These are phyloP conservation scores for Platycercus adscitus DNA, from an alignment of 2,113 vertebrate species.

Conservation along the genomic window DNA sequence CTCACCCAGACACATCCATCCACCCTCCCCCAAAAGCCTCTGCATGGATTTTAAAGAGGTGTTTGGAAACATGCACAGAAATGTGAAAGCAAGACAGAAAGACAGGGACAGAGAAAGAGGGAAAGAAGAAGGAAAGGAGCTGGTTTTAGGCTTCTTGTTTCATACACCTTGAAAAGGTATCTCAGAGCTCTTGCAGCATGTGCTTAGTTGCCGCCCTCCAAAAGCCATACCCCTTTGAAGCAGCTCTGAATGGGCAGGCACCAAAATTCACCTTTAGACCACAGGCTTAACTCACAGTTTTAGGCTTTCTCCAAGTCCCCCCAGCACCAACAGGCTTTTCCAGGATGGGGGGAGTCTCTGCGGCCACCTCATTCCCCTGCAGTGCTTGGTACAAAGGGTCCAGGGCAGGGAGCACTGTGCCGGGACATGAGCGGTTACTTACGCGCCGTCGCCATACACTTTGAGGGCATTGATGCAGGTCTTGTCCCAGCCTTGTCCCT, in stretches of 20 bases:
- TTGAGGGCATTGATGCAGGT: slow-evolving; percentile 87
- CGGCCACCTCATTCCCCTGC: not conserved
- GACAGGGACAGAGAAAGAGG: not conserved
- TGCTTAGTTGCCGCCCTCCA: not conserved
- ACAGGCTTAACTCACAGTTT: not conserved
- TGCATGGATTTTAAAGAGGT: not conserved
- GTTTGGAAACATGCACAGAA: not conserved
- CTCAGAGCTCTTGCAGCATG: not conserved
- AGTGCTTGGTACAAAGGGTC: fast-evolving
- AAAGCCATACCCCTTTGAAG: not conserved
- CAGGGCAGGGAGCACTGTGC: fast-evolving
- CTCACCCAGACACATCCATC: not conserved
- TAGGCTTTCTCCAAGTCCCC: not conserved
- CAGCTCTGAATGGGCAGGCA: not conserved
- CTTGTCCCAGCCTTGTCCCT: slow-evolving; percentile 85
- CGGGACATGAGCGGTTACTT: slow-evolving; percentile 39
- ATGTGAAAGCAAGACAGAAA: not conserved
- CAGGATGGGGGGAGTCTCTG: not conserved
- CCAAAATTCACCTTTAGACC: not conserved
- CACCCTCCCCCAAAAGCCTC: not conserved
- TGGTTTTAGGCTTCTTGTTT: not conserved
- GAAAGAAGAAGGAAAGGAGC: too few species aligned
- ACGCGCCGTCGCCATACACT: slow-evolving; percentile 91
- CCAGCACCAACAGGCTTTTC: not conserved
- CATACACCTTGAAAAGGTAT: not conserved